Percentiles rank a stretch among this genome's conserved stretches.
These are phyloP conservation scores for Netelia melanura DNA, from an alignment of 2,888 invertebrate species.

Conservation along the genomic window DNA sequence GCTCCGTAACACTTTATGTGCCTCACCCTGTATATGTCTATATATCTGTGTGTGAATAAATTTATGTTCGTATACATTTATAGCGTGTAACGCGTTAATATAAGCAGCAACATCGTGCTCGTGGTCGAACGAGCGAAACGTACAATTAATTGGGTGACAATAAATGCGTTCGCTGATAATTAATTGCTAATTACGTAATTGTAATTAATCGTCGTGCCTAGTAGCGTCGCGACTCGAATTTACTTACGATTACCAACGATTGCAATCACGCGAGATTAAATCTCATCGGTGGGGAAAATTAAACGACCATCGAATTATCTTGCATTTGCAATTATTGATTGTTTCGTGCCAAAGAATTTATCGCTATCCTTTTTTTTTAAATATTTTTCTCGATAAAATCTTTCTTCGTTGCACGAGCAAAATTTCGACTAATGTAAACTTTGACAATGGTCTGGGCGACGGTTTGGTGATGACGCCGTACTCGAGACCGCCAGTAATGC, in stretches of 20 bases:
- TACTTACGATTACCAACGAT: constrained; percentile 23
- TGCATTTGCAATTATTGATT: background rate
- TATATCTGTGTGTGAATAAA: no score
- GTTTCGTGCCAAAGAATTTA: background rate
- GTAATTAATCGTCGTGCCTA: constrained; percentile 24
- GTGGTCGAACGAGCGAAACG: background rate
- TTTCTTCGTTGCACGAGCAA: no score
- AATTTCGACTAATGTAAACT: no score
- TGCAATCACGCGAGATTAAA: background rate
- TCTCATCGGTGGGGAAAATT: background rate
- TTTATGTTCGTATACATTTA: no score
- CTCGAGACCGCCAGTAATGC: no score
- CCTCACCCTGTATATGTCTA: no score
- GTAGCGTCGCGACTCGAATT: background rate
- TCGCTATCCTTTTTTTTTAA: background rate
- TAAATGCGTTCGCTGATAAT: constrained; percentile 25
- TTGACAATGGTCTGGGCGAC: no score
- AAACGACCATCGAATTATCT: background rate
- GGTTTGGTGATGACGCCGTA: no score
- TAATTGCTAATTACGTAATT: constrained; percentile 25
- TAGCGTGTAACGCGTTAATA: background rate
- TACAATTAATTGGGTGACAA: constrained; percentile 9
- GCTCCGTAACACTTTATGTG: no score
- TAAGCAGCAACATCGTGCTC: background rate
- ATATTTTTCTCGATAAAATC: background rate